Evolutionary conservation across 2,113 vertebrate genomes (phyloP), one percentile per base, ranked within the genome.

Genomic region (Muscicapa adusta): DNA sequence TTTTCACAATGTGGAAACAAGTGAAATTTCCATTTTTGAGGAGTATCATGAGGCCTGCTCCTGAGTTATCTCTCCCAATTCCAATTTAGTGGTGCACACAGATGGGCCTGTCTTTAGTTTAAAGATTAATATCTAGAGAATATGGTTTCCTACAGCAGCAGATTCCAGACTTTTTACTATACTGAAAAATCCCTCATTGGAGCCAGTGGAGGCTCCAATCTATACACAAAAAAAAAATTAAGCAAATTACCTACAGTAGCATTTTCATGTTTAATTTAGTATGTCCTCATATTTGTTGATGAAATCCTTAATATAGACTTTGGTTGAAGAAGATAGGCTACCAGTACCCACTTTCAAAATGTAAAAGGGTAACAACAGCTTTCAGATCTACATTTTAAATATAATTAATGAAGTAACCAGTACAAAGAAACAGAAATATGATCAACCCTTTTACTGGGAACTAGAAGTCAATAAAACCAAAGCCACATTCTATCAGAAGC

Each of bases 101-200:
- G 88, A 91, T 96, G 88, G 71, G 29, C 40, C 65, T 93, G 75
- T 85, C 94, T 83, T 88, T 83, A 88, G 74, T 61, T 83, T 85
- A 83, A 91, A 94, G 79, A 94, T 96, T 88, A 80, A 77, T 93
- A 90, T 93, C 85, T 84, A 87, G 33, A 91, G 43, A 84, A 84
- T 31, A 22, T 68, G 22, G 40, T 60, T 95, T 87, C 85, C 80
- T 85, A 71, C 79, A 40, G 31, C 81, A 95, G 80, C 73, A 89
- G 34, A 81, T 95, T 91, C 33, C 65, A 94, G 80, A n/a, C 26
- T 47, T 89, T 65, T 48, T 62, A 72, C 53, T 12, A 25, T 26
- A 62, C 31, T 63, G 80, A 77, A 96, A 50, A 92, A 91, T 74
- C 33, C 18, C 19, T 88, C 28, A 22, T n/a, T n/a, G n/a, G n/a